Conservation (phyloP, 92 coral and sea anemone species). For the Nematostella vectensis region DNA sequence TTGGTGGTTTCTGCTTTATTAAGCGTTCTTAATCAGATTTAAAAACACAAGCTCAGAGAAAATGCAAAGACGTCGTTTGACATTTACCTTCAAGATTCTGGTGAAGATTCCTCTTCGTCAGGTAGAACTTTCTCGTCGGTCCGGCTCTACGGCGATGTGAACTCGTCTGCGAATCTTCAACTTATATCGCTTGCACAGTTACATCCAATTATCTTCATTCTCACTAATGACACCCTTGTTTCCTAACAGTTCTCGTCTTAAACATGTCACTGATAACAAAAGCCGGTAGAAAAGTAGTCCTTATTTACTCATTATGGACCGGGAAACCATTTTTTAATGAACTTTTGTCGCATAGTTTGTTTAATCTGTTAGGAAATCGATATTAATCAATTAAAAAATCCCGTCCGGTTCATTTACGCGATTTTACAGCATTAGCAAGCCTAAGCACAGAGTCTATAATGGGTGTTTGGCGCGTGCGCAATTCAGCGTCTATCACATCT, state of each 20-base stretch:
- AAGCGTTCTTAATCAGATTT: neutral
- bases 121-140: neutral
- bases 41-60: neutral
- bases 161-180: neutral
- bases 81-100: too few species aligned
- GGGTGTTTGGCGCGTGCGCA: too few species aligned
- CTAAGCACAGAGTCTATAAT: too few species aligned
- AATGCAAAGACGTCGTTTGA: too few species aligned
- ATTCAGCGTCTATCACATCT: too few species aligned
- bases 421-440: too few species aligned
- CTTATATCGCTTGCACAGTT: neutral
- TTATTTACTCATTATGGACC: neutral
- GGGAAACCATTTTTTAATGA: neutral
- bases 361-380: conserved; percentile 1
- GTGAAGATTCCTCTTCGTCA: neutral
- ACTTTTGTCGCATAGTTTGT: neutral
- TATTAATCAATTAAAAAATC: conserved; percentile 1
- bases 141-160: too few species aligned
- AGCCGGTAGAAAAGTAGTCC: neutral
- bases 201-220: conserved; percentile 21
- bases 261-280: conserved; percentile 10
- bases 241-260: conserved; percentile 11
- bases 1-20: too few species aligned
- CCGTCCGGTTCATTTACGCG: too few species aligned
- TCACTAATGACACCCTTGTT: conserved; percentile 6